Percentiles rank a stretch among this genome's conserved stretches.
Evolutionary conservation across 2,113 vertebrate species (phyloP).

Genomic region (Seriola quinqueradiata): DNA sequence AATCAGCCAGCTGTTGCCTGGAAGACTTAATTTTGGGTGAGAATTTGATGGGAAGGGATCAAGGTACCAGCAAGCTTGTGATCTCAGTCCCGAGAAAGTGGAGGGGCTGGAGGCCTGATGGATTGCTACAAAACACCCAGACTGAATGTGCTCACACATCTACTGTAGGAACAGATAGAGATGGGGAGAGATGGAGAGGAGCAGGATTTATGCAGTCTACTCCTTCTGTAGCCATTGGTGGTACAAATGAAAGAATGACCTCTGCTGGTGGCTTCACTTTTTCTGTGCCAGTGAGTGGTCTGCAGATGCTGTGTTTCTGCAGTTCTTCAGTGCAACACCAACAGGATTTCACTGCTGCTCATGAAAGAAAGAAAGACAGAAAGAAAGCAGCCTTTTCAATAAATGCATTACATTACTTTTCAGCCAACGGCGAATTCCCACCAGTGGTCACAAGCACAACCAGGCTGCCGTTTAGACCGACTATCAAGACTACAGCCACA

Average conservation of each 20-base stretch:
- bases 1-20: slow-evolving; percentile 45
- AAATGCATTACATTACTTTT: slow-evolving; percentile 56
- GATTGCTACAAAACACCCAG: slow-evolving; percentile 41
- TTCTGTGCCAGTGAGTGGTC: slow-evolving; percentile 45
- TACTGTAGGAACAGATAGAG: slow-evolving; percentile 6
- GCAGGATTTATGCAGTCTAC: slow-evolving; percentile 24
- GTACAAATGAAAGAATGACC: slow-evolving; percentile 71
- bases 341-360: slow-evolving; percentile 7
- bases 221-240: slow-evolving; percentile 25
- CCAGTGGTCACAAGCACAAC: slow-evolving; percentile 72
- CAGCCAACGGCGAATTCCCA: slow-evolving; percentile 86
- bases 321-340: slow-evolving; percentile 18
- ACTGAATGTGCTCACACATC: slow-evolving; percentile 54
- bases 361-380: not conserved
- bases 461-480: slow-evolving; percentile 32
- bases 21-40: slow-evolving; percentile 48
- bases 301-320: slow-evolving; percentile 9
- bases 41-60: slow-evolving; percentile 58
- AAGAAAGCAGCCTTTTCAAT: slow-evolving; percentile 20
- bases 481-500: slow-evolving; percentile 56
- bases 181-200: slow-evolving; percentile 18
- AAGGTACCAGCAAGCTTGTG: slow-evolving; percentile 59
- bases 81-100: slow-evolving; percentile 50
- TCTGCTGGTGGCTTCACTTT: slow-evolving; percentile 65
- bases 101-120: slow-evolving; percentile 47